Base-by-base conservation (phyloP, 2,797 vertebrate species). In the Pachyuromys duprasi region DNA sequence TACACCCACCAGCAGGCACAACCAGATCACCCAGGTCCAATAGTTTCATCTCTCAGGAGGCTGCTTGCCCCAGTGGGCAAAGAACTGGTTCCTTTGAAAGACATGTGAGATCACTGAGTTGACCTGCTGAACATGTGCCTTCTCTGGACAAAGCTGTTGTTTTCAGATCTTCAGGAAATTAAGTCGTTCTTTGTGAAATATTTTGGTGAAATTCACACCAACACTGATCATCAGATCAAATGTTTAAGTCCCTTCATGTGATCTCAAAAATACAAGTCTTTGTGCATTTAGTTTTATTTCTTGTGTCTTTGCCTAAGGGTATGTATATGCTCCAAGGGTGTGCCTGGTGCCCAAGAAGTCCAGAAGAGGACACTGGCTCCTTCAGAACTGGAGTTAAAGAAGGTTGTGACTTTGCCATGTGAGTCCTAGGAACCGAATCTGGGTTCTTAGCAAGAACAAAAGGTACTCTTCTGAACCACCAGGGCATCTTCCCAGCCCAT, bases 81-180 rank as follows among this genome's bases (percentile, higher is more conserved):
- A 96, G 49, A 93, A 28, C 57, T 79, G 24, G 62, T 90, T 87
- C 76, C 53, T 96, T 72, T 82, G 76, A 94, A 95, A 94, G 91
- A 70, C 49, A 36, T 8, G 28, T 53, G 49, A 15, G 33, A 26
- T 14, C 89, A 63, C 14, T 84, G 65, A 53, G 5, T 45, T 26
- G 8, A 93, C 14, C 26, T 36, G 60, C n/a, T 93, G 45, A 83
- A 76, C n/a, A 67, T 5, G 39, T 0, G 6, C 65, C 15, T 2
- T 26, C n/a, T 84, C 60, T 70, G 33, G 39, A 45, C 33, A 33
- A 67, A 65, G 81, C 18, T 28, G 31, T 63, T 72, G 2, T 69
- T 53, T 89, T 91, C 70, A 67, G 49, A 42, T 33, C 80, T 49
- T 84, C 69, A 82, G 53, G 84, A 88, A 76, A 72, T 22, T 28